Base-by-base conservation (phyloP, 2,888 invertebrate genomes). In the Arctia plantaginis region DNA sequence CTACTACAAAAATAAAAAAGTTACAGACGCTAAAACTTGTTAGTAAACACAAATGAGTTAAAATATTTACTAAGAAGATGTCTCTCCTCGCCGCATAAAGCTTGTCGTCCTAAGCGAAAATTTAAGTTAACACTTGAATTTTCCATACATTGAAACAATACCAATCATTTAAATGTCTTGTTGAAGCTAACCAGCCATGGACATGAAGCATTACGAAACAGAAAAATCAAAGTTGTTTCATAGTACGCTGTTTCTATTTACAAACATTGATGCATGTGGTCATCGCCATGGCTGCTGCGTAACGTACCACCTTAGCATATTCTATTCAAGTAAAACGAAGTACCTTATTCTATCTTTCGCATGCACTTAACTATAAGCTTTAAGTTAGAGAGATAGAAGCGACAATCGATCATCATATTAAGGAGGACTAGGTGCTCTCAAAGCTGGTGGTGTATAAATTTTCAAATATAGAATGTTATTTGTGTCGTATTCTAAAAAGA, bases 401-500 rank as follows among this genome's bases (percentile, higher is more conserved):
- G 87, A 91, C 80, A 90, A 80, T 93, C 80, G 88, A 77, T 70
- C 72, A 76, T 78, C 72, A 79, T 78, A 81, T 79, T 80, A 81
- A 82, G 69, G 77, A 86, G 87, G 86, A 86, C 90, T 91, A 91
- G 90, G 87, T 86, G 89, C 92, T 92, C 90, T 92, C 90, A 87
- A 90, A 92, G 91, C 91, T 90, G 89, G 90, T 91, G 92, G 93
- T 89, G 93, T 94, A 93, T 94, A 94, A 93, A 94, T 93, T 92
- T 93, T 90, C 95, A 93, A 95, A 95, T 94, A 94, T 95, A 95
- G 95, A 95, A 95, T 92, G 95, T 95, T 95, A 95, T 95, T 95
- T 95, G 94, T 95, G 95, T 95, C 93, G 94, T 94, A 94, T 95
- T 95, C 95, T 95, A 95, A 95, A 95, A 95, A 95, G 95, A 95